These are phyloP conservation scores for Crenuchus spilurus DNA, from an alignment of 2,797 vertebrate genomes.

Conservation along the genomic window DNA sequence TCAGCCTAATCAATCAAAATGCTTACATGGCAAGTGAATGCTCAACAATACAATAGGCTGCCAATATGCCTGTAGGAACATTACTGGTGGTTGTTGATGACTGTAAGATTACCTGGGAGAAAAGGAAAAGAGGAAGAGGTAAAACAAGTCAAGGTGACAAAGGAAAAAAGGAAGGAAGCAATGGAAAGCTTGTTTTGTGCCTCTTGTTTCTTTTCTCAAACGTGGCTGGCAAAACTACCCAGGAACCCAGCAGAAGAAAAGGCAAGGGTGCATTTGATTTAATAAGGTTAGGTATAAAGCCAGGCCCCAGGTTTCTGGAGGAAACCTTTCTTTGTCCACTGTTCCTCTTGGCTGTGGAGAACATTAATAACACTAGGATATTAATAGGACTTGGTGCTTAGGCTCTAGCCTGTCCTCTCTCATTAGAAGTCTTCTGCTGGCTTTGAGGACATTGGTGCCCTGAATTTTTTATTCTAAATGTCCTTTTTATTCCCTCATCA, in stretches of 20 bases:
- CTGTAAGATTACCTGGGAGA: not conserved
- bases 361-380: slow-evolving; percentile 37
- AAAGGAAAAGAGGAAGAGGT: not conserved
- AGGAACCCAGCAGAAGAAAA: slow-evolving; percentile 7
- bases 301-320: slow-evolving; percentile 12
- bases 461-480: slow-evolving; percentile 1
- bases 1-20: slow-evolving; percentile 5
- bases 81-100: not conserved
- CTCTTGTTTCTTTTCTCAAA: not conserved
- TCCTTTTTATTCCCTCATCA: slow-evolving; percentile 1
- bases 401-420: not conserved
- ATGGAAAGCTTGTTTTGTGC: not conserved
- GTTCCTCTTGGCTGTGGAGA: slow-evolving; percentile 8
- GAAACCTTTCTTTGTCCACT: slow-evolving; percentile 22
- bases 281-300: slow-evolving; percentile 19
- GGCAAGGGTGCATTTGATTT: slow-evolving; percentile 29
- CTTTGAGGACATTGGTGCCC: not conserved
- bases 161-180: not conserved
- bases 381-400: slow-evolving; percentile 15
- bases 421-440: not conserved
- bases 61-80: slow-evolving; percentile 2
- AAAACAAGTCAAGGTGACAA: not conserved
- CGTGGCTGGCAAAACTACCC: not conserved
- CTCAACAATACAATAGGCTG: slow-evolving; percentile 4
- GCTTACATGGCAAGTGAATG: not conserved